Base-by-base conservation (phyloP, 37 sponge, comb jelly and placozoan species). In the Halisarca cf. caerulea region DNA sequence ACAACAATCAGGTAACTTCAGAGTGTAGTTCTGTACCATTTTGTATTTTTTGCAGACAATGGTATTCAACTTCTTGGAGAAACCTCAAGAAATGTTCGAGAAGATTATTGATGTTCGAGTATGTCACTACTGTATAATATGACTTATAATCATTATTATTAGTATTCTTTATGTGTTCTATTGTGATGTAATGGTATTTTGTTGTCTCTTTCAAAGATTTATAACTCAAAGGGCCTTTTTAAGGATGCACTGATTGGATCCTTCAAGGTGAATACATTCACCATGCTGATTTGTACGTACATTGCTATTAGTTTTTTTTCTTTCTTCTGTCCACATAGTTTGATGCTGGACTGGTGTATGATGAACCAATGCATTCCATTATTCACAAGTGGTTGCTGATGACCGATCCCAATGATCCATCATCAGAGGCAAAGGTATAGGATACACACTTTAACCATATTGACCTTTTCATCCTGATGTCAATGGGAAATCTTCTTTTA, bases 341-440 rank as follows among this genome's bases (percentile, higher is more conserved):
- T 81, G 99, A 98, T 57, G 73, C 96, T 35, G 96, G 96, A 4
- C 51, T 92, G 77, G 95, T 98, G 42, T 68, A 34, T 30, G 69
- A 68, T 68, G 69, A 68, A 5, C 69, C 69, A 24, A 88, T 84
- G 70, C 96, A 96, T 68, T 81, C 81, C 64, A 91, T 98, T 66
- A 82, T 92, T 45, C 92, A 96, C 89, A 98, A 98, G 83, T 98
- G 99, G 99, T 89, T 98, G 24, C 93, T 98, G 9, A 82, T 98
- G 24, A 94, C 95, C 3, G 93, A 94, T 62, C 95, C 96, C 28
- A 81, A 94, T 18, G 99, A 98, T 54, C 60, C 91, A 14, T 70
- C 87, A 15, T 80, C 81, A 15, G 96, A 91, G 8, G 90, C 88
- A 33, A 94, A 90, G 89, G 88, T 86, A 42, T 27, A 6, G 3